Conservation (phyloP, 2,888 invertebrate species). For the Caenorhabditis angaria region DNA sequence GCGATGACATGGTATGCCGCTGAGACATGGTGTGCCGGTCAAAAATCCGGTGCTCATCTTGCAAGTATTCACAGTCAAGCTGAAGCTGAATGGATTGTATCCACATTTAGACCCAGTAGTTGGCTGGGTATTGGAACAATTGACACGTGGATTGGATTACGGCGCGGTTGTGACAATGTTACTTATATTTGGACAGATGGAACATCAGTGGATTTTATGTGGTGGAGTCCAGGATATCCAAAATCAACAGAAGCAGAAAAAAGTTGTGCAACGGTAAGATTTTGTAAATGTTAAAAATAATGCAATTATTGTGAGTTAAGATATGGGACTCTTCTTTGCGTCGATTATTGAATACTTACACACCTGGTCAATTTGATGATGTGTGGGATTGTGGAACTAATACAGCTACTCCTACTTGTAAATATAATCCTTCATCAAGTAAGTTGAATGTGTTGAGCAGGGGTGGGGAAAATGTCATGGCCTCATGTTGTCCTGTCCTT, state of each 20-base stretch:
- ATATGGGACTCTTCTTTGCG: slow-evolving; percentile 19
- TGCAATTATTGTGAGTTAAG: neutral
- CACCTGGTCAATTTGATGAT: slow-evolving; percentile 30
- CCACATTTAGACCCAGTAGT: slow-evolving; percentile 8
- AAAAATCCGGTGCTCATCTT: slow-evolving; percentile 20
- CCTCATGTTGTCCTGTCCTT: neutral
- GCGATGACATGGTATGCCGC: slow-evolving; percentile 27
- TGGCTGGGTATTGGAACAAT: slow-evolving; percentile 10
- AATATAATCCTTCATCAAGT: slow-evolving; percentile 27
- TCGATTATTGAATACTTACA: slow-evolving; percentile 9
- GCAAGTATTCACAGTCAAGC: slow-evolving; percentile 31
- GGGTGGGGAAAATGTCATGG: neutral
- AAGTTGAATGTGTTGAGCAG: neutral
- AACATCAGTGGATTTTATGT: slow-evolving; percentile 22
- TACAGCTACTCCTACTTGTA: slow-evolving; percentile 25
- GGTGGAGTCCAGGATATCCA: slow-evolving; percentile 35
- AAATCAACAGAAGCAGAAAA: slow-evolving; percentile 17
- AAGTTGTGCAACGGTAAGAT: slow-evolving; percentile 24
- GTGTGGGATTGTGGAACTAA: slow-evolving; percentile 38
- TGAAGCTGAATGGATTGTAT: slow-evolving; percentile 33
- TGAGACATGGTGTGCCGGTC: slow-evolving; percentile 27
- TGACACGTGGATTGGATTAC: slow-evolving; percentile 31
- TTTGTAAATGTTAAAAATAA: neutral
- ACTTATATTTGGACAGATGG: slow-evolving; percentile 34
- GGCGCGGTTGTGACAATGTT: slow-evolving; percentile 29